Evolutionary conservation across 92 coral and sea anemone species (phyloP).

Genomic region (Porites evermanni): DNA sequence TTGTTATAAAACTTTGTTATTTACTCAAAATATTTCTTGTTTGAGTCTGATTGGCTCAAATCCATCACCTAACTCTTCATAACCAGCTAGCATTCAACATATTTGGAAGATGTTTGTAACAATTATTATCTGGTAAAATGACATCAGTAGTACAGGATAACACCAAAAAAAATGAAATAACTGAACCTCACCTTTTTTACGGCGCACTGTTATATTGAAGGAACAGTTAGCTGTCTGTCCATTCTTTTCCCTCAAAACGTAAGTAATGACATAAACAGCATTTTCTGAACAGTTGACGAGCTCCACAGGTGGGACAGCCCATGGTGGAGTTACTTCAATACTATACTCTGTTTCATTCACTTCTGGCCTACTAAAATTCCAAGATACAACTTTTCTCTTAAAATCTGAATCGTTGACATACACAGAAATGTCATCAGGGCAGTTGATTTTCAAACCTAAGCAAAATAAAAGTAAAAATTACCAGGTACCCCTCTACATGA

Average conservation of each 20-base stretch:
- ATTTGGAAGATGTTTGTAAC: too few relatives aligned
- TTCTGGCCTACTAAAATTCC: constrained; percentile 9
- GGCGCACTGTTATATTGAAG: constrained; percentile 25
- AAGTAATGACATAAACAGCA: constrained; percentile 11
- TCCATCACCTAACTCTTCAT: too few relatives aligned
- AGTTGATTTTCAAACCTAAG: constrained; percentile 25
- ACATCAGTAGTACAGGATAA: too few relatives aligned
- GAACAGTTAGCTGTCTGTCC: constrained; percentile 17
- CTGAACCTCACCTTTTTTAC: not conserved
- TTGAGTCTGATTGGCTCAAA: too few relatives aligned
- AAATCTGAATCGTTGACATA: constrained; percentile 16
- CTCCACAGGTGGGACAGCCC: constrained; percentile 43
- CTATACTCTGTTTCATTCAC: constrained; percentile 23
- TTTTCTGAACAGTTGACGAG: not conserved
- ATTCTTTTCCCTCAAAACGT: not conserved
- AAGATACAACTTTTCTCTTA: not conserved
- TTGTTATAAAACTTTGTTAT: too few relatives aligned
- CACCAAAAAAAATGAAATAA: not conserved
- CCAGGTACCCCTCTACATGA: not conserved
- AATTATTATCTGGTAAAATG: too few relatives aligned
- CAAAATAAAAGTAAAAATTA: not conserved
- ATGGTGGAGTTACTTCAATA: constrained; percentile 20
- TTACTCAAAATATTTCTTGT: too few relatives aligned
- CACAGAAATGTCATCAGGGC: constrained; percentile 17
- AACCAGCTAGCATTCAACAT: too few relatives aligned